A percentile compares a stretch with the other conserved stretches of the same genome.
phyloP scores from a whole-genome alignment of 2,888 invertebrate species.

The Formica aserva region DNA sequence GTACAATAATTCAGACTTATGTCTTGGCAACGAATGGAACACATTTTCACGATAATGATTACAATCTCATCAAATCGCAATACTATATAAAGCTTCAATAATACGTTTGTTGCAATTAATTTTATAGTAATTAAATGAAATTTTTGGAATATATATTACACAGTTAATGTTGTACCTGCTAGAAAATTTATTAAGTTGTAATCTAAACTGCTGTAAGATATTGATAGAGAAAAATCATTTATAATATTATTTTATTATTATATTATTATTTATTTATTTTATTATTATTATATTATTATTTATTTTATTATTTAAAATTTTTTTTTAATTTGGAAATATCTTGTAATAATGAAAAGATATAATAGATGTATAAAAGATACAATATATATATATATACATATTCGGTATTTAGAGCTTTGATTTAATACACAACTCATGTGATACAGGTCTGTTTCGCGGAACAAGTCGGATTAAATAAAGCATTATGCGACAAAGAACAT shows the following conservation, averaged over 20 bases:
- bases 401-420: slow-evolving; percentile 9
- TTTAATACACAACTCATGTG: slow-evolving; percentile 11
- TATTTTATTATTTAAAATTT: not conserved
- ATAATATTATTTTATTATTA: not conserved
- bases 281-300: no score
- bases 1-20: slow-evolving; percentile 28
- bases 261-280: no score
- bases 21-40: slow-evolving; percentile 18
- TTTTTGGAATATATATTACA: slow-evolving; percentile 5
- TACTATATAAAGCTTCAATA: slow-evolving; percentile 19
- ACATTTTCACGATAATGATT: slow-evolving; percentile 46
- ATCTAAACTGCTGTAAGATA: slow-evolving; percentile 6
- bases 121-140: slow-evolving; percentile 28
- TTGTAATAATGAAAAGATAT: not conserved
- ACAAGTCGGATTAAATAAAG: slow-evolving; percentile 28
- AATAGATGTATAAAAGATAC: not conserved
- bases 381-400: not conserved
- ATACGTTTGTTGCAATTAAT: slow-evolving; percentile 20
- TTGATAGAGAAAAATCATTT: not conserved
- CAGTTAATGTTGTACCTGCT: not conserved
- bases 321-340: not conserved
- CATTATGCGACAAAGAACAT: slow-evolving; percentile 9
- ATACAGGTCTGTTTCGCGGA: slow-evolving; percentile 11
- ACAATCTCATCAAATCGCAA: slow-evolving; percentile 26
- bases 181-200: not conserved